phyloP scores from a whole-genome alignment of 1,140 invertebrate species.

The Drosophila grimshawi region DNA sequence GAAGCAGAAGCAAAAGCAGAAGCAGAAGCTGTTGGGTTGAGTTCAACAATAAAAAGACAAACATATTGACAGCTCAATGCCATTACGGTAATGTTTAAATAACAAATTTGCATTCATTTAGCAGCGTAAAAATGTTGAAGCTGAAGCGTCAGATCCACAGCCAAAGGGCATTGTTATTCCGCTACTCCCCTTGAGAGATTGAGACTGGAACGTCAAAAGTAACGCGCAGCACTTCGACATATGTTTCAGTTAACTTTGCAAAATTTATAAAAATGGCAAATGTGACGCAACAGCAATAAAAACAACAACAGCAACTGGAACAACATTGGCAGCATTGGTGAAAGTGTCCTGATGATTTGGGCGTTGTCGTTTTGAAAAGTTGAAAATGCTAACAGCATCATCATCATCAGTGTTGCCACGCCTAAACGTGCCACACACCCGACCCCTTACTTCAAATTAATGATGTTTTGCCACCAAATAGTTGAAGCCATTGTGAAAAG shows the following conservation, averaged over 20 bases:
- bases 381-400: conserved; percentile 68
- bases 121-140: not conserved
- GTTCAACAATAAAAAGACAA: conserved; percentile 71
- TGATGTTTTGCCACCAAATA: conserved; percentile 71
- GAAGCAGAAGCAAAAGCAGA: conserved; percentile 1
- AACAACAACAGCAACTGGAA: conserved; percentile 42
- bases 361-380: conserved; percentile 50
- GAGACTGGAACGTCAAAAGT: conserved; percentile 65
- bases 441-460: conserved; percentile 60
- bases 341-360: conserved; percentile 74
- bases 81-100: conserved; percentile 80
- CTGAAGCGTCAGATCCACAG: conserved; percentile 27
- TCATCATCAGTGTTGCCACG: conserved; percentile 40
- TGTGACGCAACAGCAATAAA: conserved; percentile 43
- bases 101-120: conserved; percentile 80
- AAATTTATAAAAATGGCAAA: conserved; percentile 75
- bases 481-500: conserved; percentile 53
- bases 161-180: conserved; percentile 5
- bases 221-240: conserved; percentile 56
- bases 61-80: conserved; percentile 81
- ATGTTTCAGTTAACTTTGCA: conserved; percentile 68
- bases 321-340: conserved; percentile 32
- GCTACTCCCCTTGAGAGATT: not conserved
- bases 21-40: not conserved
- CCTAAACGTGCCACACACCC: conserved; percentile 16